Percentiles rank a stretch among this genome's conserved stretches.
Evolutionary conservation across 2,797 vertebrate genomes (phyloP).

Genomic region (Darevskia mixta): DNA sequence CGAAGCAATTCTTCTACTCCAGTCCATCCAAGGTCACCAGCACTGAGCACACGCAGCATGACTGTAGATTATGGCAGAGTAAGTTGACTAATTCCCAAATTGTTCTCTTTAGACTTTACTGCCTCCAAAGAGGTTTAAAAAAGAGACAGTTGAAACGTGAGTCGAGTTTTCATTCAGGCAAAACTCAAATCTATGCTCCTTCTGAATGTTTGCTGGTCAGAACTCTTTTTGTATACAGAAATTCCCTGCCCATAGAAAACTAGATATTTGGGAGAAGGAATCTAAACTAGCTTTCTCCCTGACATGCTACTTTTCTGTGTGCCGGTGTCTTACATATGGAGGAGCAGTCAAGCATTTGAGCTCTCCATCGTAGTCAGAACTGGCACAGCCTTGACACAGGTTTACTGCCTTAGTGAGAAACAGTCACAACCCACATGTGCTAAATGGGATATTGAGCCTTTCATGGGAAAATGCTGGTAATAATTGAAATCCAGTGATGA

Average conservation of each 20-base stretch:
- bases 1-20: conserved; percentile 55
- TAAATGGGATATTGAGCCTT: background rate
- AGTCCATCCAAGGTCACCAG: conserved; percentile 71
- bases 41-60: conserved; percentile 69
- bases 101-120: background rate
- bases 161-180: background rate
- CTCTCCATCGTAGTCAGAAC: background rate
- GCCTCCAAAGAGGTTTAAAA: background rate
- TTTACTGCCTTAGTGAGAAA: background rate
- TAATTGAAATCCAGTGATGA: background rate
- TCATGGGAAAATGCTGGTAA: background rate
- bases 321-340: background rate
- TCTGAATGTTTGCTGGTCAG: no score
- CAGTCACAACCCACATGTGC: no score
- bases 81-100: conserved; percentile 64
- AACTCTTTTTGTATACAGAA: no score
- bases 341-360: background rate
- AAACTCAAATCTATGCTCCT: background rate
- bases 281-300: background rate
- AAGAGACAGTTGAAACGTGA: background rate
- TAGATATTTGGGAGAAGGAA: background rate
- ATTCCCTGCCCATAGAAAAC: background rate
- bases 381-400: background rate
- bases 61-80: conserved; percentile 79
- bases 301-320: background rate